Base-by-base conservation (phyloP, 2,888 invertebrate genomes). In the Andrena marginata region DNA sequence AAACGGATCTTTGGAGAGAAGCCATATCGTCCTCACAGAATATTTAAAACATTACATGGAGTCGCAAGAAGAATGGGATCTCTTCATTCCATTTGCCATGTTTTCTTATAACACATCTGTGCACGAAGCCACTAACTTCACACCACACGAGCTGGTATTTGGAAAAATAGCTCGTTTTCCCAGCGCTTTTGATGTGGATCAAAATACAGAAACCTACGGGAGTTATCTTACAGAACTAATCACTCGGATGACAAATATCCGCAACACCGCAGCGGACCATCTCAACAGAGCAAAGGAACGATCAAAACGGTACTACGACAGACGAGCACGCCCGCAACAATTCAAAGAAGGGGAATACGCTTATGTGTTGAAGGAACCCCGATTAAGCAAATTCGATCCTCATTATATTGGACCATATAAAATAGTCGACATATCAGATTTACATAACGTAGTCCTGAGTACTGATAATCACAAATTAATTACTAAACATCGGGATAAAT, bases 41-140 rank as follows among this genome's bases (percentile, higher is more conserved):
- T 71, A 69, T 42, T n/a, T 69, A 23, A 69, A 69, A 69, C 69
- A 69, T 35, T 69, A 35, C 13, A 35, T 69, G 48, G 29, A 60
- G 0, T 26, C 35, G 2, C 35, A 71, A 2, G 51, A 63, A 29
- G 51, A 71, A 10, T 73, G 73, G 73, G 64, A 73, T 7, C 23
- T 64, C 7, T 26, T 51, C 8, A 20, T 73, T 8, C 63, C 64
- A 2, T 73, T 64, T 13, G 51, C 73, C 3, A 71, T 59, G 20
- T n/a, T 49, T 0, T 49, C 71, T 0, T 71, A 33, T 0, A 71
- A 71, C 7, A 73, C 64, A 2, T 64, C 56, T 1, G 35, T 64
- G 16, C 64, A 73, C 16, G 73, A 64, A 13, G 56, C 73, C 0
- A 73, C 64, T 2, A 73, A 73, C 51, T 71, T 71, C 8, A 63